These are phyloP conservation scores for Eurois occulta DNA, from an alignment of 2,888 invertebrate genomes.

Conservation along the genomic window DNA sequence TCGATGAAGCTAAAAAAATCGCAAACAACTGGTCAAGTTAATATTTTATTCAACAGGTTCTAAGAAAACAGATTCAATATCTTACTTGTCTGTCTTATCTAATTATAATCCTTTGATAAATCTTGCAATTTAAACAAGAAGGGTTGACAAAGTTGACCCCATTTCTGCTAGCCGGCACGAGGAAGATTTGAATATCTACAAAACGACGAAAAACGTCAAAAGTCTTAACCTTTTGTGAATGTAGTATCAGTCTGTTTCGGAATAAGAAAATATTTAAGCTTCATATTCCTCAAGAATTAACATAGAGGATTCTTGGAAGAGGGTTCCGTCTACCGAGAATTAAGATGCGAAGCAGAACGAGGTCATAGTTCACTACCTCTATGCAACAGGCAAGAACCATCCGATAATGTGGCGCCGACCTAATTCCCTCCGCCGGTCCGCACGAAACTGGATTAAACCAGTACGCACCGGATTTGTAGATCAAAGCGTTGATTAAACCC, in stretches of 20 bases:
- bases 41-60: neutral
- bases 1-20: neutral
- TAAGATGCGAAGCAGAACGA: conserved; percentile 2
- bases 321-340: neutral
- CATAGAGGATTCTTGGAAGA: neutral
- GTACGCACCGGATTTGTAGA: conserved; percentile 50
- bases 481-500: conserved; percentile 59
- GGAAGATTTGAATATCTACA: conserved; percentile 2
- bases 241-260: neutral
- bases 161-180: conserved; percentile 4
- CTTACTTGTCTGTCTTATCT: neutral
- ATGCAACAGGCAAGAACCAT: conserved; percentile 34
- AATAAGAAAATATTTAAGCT: conserved; percentile 6
- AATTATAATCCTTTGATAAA: conserved; percentile 25
- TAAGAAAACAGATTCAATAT: conserved; percentile 4
- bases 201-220: conserved; percentile 1
- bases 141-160: neutral
- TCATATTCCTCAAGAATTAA: neutral
- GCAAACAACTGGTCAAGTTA: neutral
- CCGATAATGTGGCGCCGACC: conserved; percentile 51
- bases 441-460: conserved; percentile 53
- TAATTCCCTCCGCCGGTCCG: conserved; percentile 31
- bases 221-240: neutral
- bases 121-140: neutral
- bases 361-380: conserved; percentile 40